Evolutionary conservation across 2,113 vertebrate genomes (phyloP), one percentile per base, ranked within the genome.

Genomic region (Xiphophorus couchianus): DNA sequence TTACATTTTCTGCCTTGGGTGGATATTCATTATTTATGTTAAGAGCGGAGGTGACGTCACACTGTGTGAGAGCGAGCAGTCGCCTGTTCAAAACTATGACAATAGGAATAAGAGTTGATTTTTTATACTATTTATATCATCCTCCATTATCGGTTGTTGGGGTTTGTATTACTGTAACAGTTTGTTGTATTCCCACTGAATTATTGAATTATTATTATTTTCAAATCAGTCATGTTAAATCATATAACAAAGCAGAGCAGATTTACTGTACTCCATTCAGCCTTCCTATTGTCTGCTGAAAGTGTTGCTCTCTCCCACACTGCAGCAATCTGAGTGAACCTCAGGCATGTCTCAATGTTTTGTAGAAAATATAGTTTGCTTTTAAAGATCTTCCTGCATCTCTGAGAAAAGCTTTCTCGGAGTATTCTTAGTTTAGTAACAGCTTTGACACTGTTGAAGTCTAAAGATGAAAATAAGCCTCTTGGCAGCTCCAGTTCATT

Each of bases 401-500:
- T 58, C 5, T 58, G 44, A 48, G 17, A 58, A 22, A 2, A 25
- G 51, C 51, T n/a, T 25, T n/a, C 22, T 9, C n/a, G 2, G 51
- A 25, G 51, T 54, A 22, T n/a, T 58, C 19, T 58, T 58, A n/a
- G 22, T n/a, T 58, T n/a, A 58, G 51, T 58, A 58, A 10, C 22
- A n/a, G 8, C 9, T n/a, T 58, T 7, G 6, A 22, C 51, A 22
- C 28, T 13, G 28, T 25, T n/a, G 13, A 54, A n/a, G 30, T 22
- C 17, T 17, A 64, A 30, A 66, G 48, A 71, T 70, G 64, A 33
- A 62, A 62, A 80, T 70, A 62, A 19, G 5, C 17, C 31, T 13
- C 12, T 19, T 27, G 33, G 30, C 14, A 4, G 66, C 64, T 31
- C 51, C 14, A 67, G 11, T 62, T 69, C 35, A 79, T 85, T 81